Evolutionary conservation across 2,888 invertebrate species (phyloP).

Genomic region (Alloplasta piceator): DNA sequence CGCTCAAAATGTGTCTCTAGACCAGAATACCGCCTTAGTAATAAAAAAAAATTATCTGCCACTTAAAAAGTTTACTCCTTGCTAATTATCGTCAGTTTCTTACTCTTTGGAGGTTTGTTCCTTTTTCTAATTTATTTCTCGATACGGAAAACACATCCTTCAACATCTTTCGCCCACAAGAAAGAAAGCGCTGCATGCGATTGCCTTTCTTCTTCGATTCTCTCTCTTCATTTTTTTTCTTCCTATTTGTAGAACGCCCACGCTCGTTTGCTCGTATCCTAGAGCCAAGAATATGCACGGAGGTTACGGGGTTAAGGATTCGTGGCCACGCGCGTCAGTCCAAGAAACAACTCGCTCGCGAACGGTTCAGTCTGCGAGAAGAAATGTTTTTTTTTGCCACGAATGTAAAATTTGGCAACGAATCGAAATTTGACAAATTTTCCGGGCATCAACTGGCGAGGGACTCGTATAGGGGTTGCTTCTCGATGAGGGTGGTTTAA

Average conservation of each 20-base stretch:
- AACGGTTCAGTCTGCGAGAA: slow-evolving; percentile 3
- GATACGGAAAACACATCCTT: too few relatives aligned
- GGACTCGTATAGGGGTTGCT: too few relatives aligned
- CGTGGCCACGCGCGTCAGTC: slow-evolving; percentile 54
- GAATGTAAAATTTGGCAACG: too few relatives aligned
- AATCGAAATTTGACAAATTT: background rate
- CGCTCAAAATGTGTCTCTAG: too few relatives aligned
- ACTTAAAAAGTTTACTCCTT: too few relatives aligned
- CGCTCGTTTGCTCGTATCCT: slow-evolving; percentile 1
- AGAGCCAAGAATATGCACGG: background rate
- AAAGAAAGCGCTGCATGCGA: slow-evolving; percentile 13
- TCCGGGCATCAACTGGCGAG: background rate
- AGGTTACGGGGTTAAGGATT: slow-evolving; percentile 36
- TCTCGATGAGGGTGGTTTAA: too few relatives aligned
- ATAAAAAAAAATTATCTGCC: too few relatives aligned
- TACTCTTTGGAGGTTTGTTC: too few relatives aligned
- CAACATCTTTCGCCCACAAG: too few relatives aligned
- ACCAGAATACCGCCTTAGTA: too few relatives aligned
- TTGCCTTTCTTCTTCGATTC: slow-evolving; percentile 36
- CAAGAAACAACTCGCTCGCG: slow-evolving; percentile 40
- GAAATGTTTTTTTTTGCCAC: background rate
- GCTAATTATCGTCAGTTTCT: too few relatives aligned
- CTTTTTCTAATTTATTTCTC: too few relatives aligned
- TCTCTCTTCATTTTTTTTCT: background rate
- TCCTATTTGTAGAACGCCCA: slow-evolving; percentile 20